Evolutionary conservation across 2,797 vertebrate species (phyloP).

Genomic region (Varecia variegata): DNA sequence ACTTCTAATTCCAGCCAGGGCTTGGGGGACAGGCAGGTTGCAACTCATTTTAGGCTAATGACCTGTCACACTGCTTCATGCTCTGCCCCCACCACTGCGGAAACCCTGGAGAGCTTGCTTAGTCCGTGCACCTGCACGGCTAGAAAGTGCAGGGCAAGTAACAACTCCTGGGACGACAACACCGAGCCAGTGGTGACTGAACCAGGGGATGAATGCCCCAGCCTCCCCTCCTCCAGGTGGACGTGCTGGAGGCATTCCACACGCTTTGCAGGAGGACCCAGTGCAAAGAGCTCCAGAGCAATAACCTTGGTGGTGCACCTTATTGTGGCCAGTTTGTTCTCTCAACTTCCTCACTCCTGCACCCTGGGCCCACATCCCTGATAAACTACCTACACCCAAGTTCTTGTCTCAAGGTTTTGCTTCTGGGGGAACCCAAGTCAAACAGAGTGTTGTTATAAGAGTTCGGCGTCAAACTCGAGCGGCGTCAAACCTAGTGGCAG

Average conservation of each 20-base stretch:
- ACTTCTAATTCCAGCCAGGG: not conserved
- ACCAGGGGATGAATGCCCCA: not conserved
- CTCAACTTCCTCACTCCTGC: not conserved
- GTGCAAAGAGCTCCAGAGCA: rapidly evolving
- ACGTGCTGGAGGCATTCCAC: rapidly evolving
- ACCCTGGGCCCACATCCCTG: not conserved
- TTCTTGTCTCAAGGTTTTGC: not conserved
- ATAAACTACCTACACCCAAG: not conserved
- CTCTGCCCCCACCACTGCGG: not conserved
- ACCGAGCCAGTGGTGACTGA: rapidly evolving
- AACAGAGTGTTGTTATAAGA: not conserved
- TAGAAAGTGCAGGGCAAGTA: not conserved
- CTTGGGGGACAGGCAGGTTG: not conserved
- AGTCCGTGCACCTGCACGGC: rapidly evolving
- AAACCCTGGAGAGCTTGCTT: not conserved
- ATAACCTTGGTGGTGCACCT: not conserved
- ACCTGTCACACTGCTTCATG: not conserved
- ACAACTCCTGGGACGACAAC: not conserved
- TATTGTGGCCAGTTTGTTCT: not conserved
- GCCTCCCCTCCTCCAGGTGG: not conserved
- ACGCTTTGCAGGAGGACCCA: not conserved
- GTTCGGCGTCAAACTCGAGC: not conserved
- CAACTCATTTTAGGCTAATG: not conserved
- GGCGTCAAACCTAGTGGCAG: not conserved
- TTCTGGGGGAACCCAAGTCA: not conserved